Evolutionary conservation across 1,140 invertebrate genomes (phyloP), one percentile per base, ranked within the genome.

Genomic region (Sitobion miscanthi): DNA sequence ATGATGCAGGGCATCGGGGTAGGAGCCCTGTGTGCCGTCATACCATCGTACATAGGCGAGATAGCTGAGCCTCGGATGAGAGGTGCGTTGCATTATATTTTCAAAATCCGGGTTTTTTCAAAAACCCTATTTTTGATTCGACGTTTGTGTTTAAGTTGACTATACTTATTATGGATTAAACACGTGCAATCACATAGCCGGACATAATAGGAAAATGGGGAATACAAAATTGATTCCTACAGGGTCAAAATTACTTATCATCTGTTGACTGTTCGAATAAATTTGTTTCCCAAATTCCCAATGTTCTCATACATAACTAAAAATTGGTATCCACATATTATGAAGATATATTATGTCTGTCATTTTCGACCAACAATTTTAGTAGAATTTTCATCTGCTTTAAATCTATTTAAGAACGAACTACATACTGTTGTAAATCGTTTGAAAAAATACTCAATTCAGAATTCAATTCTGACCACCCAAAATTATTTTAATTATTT

Each of bases 21-120:
- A 94, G 98, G 98, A 69, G 97, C 97, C 35, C 96, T 97, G 30
- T 98, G 97, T 94, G 97, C 98, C 17, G 96, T 97, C 30, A 96
- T 97, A 1, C 98, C 98, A 1, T 97, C 98, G 94, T 99, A 99
- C 95, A 97, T 98, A n/a, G 97, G 97, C 6, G 98, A 99, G 96
- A 97, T 98, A 62, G 97, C 98, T 0, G 97, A 98, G 94, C 96
- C 97, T 0, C 96, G 97, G n/a, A 96, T 98, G 93, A 96, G 98
- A 69, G 98, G 98, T 94, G n/a, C 1, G 87, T 47, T 47, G 23
- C 9, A 14, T 30, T 62, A 11, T 11, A 30, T 30, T 62, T 62
- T 62, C 25, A 11, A 62, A 30, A 30, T 0, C 1, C 57, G 2
- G 25, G 30, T 30, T 62, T 11, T 0, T 54, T 54, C 7, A 21